Conservation (phyloP, 2,888 invertebrate genomes). For the Strigamia transsilvanica region DNA sequence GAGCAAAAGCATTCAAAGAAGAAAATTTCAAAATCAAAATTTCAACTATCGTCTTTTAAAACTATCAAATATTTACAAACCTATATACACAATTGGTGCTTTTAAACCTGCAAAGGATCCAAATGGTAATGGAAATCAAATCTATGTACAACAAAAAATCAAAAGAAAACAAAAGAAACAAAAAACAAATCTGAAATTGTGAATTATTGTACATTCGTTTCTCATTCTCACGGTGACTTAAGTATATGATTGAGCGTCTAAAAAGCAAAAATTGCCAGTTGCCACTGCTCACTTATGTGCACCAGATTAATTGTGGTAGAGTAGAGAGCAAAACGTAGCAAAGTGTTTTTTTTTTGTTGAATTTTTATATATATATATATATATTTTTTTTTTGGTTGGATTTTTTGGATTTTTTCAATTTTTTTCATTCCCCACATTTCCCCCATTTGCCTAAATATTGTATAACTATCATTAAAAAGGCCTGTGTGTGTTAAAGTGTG, state of each 20-base stretch:
- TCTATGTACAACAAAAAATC: neutral
- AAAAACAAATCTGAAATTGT: neutral
- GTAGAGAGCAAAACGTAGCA: constrained; percentile 36
- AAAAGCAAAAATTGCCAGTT: constrained; percentile 16
- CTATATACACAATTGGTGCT: constrained; percentile 15
- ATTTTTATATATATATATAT: no score
- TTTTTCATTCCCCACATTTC: neutral
- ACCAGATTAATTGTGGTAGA: constrained; percentile 15
- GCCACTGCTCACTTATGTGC: constrained; percentile 21
- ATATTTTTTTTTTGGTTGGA: no score
- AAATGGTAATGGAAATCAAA: no score
- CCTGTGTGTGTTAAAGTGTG: constrained; percentile 12
- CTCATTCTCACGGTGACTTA: no score
- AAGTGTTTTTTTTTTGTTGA: neutral
- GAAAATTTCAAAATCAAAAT: neutral
- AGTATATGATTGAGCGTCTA: constrained; percentile 4
- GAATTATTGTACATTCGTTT: neutral
- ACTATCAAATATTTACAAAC: constrained; percentile 30
- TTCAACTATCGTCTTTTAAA: constrained; percentile 4
- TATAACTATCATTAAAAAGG: constrained; percentile 28
- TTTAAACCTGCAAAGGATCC: neutral
- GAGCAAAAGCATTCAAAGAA: constrained; percentile 32
- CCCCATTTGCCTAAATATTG: constrained; percentile 1
- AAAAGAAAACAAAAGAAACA: neutral
- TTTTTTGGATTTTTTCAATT: no score